phyloP scores from a whole-genome alignment of 2,797 vertebrate species.

The Karalla daura region DNA sequence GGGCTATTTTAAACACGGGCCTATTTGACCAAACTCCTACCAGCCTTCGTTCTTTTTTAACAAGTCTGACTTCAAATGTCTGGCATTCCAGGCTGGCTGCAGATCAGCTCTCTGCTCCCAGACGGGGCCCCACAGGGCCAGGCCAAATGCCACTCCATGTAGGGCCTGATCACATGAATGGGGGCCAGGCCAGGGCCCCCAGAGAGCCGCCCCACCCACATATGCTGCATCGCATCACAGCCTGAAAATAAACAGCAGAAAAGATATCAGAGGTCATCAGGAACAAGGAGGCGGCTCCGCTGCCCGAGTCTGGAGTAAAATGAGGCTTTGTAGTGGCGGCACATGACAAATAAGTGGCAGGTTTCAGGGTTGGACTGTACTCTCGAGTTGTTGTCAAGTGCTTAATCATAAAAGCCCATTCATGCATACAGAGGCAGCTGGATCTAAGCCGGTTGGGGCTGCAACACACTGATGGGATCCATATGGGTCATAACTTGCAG shows the following conservation, averaged over 20 bases:
- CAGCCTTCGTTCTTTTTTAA: slow-evolving; percentile 82
- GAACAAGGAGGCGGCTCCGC: slow-evolving; percentile 44
- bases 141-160: slow-evolving; percentile 87
- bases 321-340: slow-evolving; percentile 26
- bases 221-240: slow-evolving; percentile 68
- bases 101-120: slow-evolving; percentile 79
- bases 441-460: slow-evolving; percentile 32
- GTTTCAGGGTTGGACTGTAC: slow-evolving; percentile 34
- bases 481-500: slow-evolving; percentile 42
- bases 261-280: slow-evolving; percentile 68
- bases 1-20: slow-evolving; percentile 79
- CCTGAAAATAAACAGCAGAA: slow-evolving; percentile 75
- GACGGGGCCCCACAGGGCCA: slow-evolving; percentile 74
- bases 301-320: slow-evolving; percentile 32
- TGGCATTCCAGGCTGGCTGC: slow-evolving; percentile 86
- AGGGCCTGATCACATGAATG: slow-evolving; percentile 84
- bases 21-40: slow-evolving; percentile 81
- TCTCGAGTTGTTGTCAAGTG: slow-evolving; percentile 20
- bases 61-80: slow-evolving; percentile 87
- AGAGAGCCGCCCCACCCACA: slow-evolving; percentile 71
- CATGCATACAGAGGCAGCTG: slow-evolving; percentile 26
- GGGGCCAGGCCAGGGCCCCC: slow-evolving; percentile 64
- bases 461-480: slow-evolving; percentile 35
- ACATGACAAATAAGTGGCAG: slow-evolving; percentile 27
- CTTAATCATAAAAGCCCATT: slow-evolving; percentile 38